Evolutionary conservation across 2,113 vertebrate genomes (phyloP).

Genomic region (Nibea coibor): DNA sequence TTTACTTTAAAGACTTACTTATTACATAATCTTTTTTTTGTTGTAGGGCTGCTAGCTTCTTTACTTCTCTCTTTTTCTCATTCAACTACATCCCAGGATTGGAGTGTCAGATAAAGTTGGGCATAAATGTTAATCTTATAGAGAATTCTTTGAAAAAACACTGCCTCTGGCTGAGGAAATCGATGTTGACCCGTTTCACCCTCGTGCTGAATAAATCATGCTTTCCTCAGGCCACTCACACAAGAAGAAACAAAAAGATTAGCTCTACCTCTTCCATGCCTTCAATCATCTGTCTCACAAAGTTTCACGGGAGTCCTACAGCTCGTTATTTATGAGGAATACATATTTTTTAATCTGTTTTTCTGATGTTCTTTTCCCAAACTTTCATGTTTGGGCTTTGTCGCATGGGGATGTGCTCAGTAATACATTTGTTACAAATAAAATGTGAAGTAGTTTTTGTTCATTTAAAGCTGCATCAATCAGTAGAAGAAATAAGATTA

Average conservation of each 20-base stretch:
- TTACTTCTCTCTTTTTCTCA: too few relatives aligned
- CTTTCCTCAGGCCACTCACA: neutral
- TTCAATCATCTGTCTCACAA: neutral
- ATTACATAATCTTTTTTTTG: neutral
- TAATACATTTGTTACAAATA: neutral
- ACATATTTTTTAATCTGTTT: neutral
- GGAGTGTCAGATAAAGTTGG: neutral
- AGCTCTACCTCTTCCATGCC: neutral
- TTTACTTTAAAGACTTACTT: too few relatives aligned
- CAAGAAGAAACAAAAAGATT: neutral
- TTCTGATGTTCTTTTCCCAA: neutral
- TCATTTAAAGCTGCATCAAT: neutral
- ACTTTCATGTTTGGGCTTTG: neutral
- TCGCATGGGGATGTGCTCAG: too few relatives aligned
- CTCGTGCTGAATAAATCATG: neutral
- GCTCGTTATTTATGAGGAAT: neutral
- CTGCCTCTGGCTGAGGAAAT: neutral
- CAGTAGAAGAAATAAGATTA: neutral
- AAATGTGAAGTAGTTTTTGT: neutral
- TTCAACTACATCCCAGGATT: neutral
- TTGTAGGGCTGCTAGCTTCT: too few relatives aligned
- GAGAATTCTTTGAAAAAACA: conserved; percentile 3
- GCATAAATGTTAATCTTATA: neutral
- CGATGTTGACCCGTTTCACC: conserved; percentile 8
- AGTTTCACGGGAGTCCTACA: neutral